Conservation (phyloP, 2,113 vertebrate species). For the Ardeotis arabs region DNA sequence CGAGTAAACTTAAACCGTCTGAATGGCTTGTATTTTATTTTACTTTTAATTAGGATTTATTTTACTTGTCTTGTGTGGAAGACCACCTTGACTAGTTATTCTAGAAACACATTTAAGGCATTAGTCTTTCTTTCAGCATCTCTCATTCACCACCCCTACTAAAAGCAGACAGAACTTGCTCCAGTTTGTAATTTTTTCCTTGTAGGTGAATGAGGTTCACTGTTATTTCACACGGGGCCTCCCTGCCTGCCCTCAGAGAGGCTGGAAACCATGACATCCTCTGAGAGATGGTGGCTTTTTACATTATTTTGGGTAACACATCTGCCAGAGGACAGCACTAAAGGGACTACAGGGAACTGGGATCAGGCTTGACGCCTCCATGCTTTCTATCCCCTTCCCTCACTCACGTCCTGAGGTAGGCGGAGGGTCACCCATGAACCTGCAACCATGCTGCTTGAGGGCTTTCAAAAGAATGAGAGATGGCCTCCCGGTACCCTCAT, state of each 20-base stretch:
- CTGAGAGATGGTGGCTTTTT: neutral
- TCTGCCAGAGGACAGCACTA: neutral
- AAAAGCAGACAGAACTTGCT: neutral
- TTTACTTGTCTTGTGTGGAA: neutral
- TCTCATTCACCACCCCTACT: neutral
- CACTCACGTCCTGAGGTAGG: too few relatives aligned
- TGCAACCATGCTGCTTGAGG: neutral
- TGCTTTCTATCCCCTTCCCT: neutral
- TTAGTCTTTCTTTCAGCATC: neutral
- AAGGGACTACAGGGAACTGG: neutral
- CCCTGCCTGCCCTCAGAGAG: rapidly evolving
- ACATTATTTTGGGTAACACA: neutral
- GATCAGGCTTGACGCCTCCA: neutral
- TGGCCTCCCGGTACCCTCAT: neutral
- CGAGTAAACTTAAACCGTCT: neutral
- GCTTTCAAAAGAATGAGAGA: neutral
- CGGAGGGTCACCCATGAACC: neutral
- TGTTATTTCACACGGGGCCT: neutral
- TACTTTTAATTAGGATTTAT: neutral
- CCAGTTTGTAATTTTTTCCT: neutral
- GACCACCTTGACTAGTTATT: neutral
- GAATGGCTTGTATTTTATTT: neutral
- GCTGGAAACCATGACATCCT: neutral
- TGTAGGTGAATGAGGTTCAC: neutral
- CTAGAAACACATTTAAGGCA: neutral